These are phyloP conservation scores for Coendou prehensilis DNA, from an alignment of 2,797 vertebrate species.

Conservation along the genomic window DNA sequence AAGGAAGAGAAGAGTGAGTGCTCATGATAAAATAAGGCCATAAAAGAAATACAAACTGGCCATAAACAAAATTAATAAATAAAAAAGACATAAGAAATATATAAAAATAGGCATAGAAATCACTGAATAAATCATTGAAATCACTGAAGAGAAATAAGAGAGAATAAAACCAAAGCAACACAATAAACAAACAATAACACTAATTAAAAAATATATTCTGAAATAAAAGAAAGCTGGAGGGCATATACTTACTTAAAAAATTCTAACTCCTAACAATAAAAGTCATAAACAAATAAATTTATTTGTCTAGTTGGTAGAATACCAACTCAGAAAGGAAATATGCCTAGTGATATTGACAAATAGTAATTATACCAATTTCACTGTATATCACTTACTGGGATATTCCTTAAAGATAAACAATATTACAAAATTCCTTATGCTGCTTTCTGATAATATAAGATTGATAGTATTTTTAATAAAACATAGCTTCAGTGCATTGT, in stretches of 20 bases:
- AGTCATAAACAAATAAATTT: neutral
- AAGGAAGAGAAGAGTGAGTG: neutral
- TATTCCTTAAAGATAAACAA: neutral
- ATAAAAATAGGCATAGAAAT: neutral
- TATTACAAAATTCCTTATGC: neutral
- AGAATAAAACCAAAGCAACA: neutral
- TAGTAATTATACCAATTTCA: neutral
- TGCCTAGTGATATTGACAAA: neutral
- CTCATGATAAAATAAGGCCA: neutral
- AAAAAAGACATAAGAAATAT: neutral
- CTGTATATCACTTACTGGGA: neutral
- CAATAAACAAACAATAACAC: neutral
- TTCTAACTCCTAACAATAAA: neutral
- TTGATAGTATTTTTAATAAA: neutral
- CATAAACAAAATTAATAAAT: neutral
- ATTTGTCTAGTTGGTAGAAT: neutral
- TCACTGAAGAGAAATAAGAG: neutral
- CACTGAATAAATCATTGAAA: neutral
- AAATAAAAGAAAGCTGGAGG: neutral
- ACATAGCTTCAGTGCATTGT: neutral
- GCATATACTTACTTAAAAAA: neutral
- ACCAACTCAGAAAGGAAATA: neutral
- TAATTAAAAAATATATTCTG: constrained; percentile 12
- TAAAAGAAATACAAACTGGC: neutral
- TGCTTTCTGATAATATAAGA: neutral